Evolutionary conservation across 2,113 vertebrate species (phyloP).

Genomic region (Zosterops lateralis): DNA sequence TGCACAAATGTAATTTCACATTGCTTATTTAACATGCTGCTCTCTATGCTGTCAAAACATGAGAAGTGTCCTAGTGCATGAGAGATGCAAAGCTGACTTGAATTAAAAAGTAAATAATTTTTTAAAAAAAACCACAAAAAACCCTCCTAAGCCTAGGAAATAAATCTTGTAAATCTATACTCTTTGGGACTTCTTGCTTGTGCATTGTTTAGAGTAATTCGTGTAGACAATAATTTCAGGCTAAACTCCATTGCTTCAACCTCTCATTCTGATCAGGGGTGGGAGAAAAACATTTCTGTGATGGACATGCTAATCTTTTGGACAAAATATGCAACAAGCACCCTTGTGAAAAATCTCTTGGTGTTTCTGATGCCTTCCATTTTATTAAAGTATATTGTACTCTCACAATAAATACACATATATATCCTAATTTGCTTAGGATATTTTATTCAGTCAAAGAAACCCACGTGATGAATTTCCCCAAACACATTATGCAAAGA

Average conservation of each 20-base stretch:
- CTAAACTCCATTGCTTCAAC: neutral
- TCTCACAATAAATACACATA: neutral
- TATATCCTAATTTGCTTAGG: neutral
- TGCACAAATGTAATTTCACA: neutral
- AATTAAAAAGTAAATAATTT: neutral
- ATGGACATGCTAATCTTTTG: neutral
- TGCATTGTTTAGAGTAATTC: neutral
- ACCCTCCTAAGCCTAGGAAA: neutral
- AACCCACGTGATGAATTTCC: neutral
- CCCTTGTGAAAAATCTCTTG: neutral
- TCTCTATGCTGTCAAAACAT: neutral
- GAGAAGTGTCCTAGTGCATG: neutral
- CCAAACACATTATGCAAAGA: neutral
- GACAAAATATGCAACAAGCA: neutral
- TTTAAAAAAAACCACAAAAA: neutral
- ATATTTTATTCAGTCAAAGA: neutral
- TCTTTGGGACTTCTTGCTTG: neutral
- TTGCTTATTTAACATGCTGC: neutral
- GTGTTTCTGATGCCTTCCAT: neutral
- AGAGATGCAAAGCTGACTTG: neutral
- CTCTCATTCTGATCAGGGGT: neutral
- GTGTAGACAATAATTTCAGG: neutral
- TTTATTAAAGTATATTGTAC: neutral
- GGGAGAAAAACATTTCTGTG: neutral
- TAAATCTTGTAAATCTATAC: neutral